These are phyloP conservation scores for Ptychobarbus kaznakovi DNA, from an alignment of 2,797 vertebrate species.

Conservation along the genomic window DNA sequence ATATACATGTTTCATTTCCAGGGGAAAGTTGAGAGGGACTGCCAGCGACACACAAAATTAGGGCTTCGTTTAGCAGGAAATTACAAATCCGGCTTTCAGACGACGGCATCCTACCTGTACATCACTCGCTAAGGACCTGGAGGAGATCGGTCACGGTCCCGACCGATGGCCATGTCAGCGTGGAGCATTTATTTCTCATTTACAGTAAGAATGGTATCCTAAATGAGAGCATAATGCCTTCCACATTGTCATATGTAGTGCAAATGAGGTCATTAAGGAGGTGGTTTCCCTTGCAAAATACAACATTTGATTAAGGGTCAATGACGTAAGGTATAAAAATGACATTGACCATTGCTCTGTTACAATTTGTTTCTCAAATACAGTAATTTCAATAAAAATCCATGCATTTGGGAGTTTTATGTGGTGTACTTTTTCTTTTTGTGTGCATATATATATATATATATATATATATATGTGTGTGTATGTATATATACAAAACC, in stretches of 20 bases:
- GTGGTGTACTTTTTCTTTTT: too few species aligned
- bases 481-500: too few species aligned
- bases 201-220: not conserved
- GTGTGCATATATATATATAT: too few species aligned
- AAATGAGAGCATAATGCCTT: not conserved
- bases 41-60: slow-evolving; percentile 52
- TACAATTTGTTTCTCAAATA: not conserved
- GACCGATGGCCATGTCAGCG: slow-evolving; percentile 12
- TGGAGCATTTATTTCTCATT: slow-evolving; percentile 18
- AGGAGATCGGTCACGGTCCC: slow-evolving; percentile 31
- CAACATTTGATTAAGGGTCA: not conserved
- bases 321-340: not conserved
- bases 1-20: slow-evolving; percentile 63
- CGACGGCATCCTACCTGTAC: slow-evolving; percentile 58
- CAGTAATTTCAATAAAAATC: not conserved
- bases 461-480: too few species aligned
- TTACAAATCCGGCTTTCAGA: slow-evolving; percentile 64
- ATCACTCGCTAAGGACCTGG: slow-evolving; percentile 42
- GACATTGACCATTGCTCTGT: not conserved
- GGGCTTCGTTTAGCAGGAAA: slow-evolving; percentile 59
- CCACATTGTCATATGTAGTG: not conserved
- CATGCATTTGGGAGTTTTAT: not conserved
- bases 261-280: not conserved
- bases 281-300: not conserved
- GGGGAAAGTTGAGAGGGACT: slow-evolving; percentile 35